These are phyloP conservation scores for Petrocephalus microphthalmus DNA, from an alignment of 2,113 vertebrate species.

Conservation along the genomic window DNA sequence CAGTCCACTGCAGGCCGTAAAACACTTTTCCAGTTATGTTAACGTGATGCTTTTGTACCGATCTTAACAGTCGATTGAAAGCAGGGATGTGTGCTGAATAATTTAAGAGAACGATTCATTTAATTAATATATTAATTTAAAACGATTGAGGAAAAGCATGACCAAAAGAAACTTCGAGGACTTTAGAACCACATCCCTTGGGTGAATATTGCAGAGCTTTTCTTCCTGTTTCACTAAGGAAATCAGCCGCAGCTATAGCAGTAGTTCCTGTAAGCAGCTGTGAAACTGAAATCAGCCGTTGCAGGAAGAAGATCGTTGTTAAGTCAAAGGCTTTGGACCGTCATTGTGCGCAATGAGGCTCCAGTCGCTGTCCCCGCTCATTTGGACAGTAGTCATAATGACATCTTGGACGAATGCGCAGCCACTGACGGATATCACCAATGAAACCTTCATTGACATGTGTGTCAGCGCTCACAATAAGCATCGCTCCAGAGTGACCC, in stretches of 20 bases:
- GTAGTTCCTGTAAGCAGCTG: neutral
- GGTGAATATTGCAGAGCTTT: neutral
- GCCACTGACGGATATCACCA: neutral
- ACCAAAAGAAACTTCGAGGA: neutral
- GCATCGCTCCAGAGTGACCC: neutral
- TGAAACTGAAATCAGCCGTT: neutral
- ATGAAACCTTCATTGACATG: neutral
- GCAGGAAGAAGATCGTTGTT: neutral
- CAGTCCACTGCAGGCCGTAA: neutral
- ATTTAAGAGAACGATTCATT: neutral
- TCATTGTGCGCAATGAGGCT: neutral
- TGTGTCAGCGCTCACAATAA: conserved; percentile 10
- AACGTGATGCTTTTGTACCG: neutral
- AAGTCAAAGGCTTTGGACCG: too few species aligned
- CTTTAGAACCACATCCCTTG: neutral
- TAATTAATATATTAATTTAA: neutral
- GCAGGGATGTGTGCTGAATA: neutral
- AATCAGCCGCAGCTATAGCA: neutral
- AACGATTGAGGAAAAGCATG: neutral
- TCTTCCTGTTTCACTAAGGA: neutral
- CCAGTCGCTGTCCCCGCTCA: neutral
- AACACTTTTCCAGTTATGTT: neutral
- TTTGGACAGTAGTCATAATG: neutral
- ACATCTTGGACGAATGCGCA: neutral
- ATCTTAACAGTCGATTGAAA: neutral